Percentiles rank a stretch among this genome's conserved stretches.
Conservation (phyloP, 2,888 invertebrate genomes). For the Latrodectus hesperus region DNA sequence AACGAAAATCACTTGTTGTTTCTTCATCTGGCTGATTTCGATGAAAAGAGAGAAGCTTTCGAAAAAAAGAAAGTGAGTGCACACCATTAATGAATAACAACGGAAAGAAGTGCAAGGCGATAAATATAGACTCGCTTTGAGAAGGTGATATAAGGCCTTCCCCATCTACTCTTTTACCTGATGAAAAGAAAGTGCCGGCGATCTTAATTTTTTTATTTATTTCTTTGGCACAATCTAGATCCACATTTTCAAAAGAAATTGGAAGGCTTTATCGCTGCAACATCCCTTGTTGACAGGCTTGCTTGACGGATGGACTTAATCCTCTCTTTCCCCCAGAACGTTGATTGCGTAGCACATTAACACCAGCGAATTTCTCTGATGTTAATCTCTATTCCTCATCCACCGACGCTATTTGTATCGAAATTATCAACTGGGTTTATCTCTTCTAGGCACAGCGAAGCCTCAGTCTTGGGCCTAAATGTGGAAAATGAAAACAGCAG, state of each 20-base stretch:
- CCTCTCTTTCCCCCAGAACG: slow-evolving; percentile 10
- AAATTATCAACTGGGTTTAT: slow-evolving; percentile 23
- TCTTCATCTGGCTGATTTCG: too few relatives aligned
- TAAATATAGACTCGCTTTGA: background rate
- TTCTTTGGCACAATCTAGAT: background rate
- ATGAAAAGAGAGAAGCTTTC: too few relatives aligned
- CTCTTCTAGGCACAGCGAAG: background rate
- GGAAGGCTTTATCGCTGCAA: background rate
- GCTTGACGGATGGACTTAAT: slow-evolving; percentile 45
- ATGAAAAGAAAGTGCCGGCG: background rate
- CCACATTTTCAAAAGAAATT: background rate
- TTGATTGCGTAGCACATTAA: slow-evolving; percentile 50
- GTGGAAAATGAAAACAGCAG: background rate
- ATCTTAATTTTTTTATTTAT: background rate
- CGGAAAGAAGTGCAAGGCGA: background rate
- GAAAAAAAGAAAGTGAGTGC: too few relatives aligned
- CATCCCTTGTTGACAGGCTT: slow-evolving; percentile 13
- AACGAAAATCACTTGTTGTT: too few relatives aligned
- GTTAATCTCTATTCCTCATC: slow-evolving; percentile 29
- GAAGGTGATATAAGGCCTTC: background rate
- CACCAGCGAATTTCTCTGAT: slow-evolving; percentile 31
- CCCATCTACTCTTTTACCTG: background rate
- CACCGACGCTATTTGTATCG: slow-evolving; percentile 20
- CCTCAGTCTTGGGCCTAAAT: background rate
- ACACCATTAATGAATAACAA: too few relatives aligned